Evolutionary conservation across 2,797 vertebrate genomes (phyloP), one percentile per base, ranked within the genome.

Genomic region (Crenichthys baileyi): DNA sequence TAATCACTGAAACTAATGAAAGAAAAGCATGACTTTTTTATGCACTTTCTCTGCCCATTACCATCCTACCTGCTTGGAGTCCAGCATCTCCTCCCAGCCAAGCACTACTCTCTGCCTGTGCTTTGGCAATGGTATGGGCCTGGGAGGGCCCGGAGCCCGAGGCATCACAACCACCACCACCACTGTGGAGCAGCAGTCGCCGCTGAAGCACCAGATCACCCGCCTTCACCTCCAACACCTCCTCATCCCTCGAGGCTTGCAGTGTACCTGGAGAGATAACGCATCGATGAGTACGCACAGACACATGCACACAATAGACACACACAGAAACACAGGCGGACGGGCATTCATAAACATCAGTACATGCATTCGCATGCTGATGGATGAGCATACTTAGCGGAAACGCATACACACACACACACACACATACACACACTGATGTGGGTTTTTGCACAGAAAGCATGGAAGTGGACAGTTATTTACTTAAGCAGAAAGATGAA

Each of bases 191-290:
- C 91, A 91, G 89, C 90, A 88, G 88, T 90, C 86, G 90, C 91
- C 77, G 85, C 90, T 92, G 91, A 91, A 90, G 89, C 90, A 88
- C 87, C 76, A 87, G 90, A 92, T 92, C 93, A 93, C 90, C 92
- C 79, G 90, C 92, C 91, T 91, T 94, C 92, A 93, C 93, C 94
- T 93, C 90, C 83, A 90, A 94, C 89, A 94, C 93, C 91, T 94
- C 92, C 87, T 90, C 89, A 88, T 93, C 93, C 89, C 93, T 89
- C 81, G 89, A 92, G 91, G 93, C 88, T 80, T 83, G 82, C 87
- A 80, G 85, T 72, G 85, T 92, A 94, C 95, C 95, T 95, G 91
- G 83, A 90, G 87, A 93, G 88, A 92, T 89, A 70, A 88, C 75
- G 90, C 91, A 90, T 92, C 90, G 88, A 85, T 89, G 86, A 86